Evolutionary conservation across 2,113 vertebrate species (phyloP), one percentile per base, ranked within the genome.

Genomic region (Solea senegalensis): DNA sequence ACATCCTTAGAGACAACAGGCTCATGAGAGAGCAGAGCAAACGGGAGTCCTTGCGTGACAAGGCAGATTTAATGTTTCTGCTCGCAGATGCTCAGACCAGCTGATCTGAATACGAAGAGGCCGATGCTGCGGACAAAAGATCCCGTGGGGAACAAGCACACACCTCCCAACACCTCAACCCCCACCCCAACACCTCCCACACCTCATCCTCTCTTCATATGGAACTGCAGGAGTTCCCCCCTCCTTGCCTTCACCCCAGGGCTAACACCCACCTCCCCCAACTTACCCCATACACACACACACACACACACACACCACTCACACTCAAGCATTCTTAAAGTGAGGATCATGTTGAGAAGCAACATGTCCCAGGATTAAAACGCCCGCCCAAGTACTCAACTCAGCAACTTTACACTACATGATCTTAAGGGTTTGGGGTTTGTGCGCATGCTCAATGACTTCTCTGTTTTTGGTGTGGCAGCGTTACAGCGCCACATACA

Each of bases 81-180:
- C 69, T 34, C 34, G 1, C 34, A 34, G 34, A 34, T 34, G 34
- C 34, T 6, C 34, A 34, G 34, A 7, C 57, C 67, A 75, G 46
- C 72, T 65, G 26, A 65, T 73, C 72, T 74, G 70, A 74, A 86
- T 78, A 67, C 0, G 40, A 72, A 83, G 39, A 61, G 74, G 66
- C 69, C 41, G 10, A 34, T 8, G 4, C 7, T 2, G 0, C 2
- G 5, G 51, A 82, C 72, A 65, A 78, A 77, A 78, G 73, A 28
- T 0, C 9, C 16, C 0, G 16, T 5, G 1, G 41, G 11, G 8
- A 11, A 51, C 5, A 50, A n/a, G 55, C 16, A 14, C 40, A 64
- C 70, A 49, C 76, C 76, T 69, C 70, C 60, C 0, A 7, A 11
- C 69, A 76, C 76, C 60, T 72, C 48, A 52, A 50, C 61, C 4